Base-by-base conservation (phyloP, 2,113 vertebrate species). In the Zootoca vivipara region DNA sequence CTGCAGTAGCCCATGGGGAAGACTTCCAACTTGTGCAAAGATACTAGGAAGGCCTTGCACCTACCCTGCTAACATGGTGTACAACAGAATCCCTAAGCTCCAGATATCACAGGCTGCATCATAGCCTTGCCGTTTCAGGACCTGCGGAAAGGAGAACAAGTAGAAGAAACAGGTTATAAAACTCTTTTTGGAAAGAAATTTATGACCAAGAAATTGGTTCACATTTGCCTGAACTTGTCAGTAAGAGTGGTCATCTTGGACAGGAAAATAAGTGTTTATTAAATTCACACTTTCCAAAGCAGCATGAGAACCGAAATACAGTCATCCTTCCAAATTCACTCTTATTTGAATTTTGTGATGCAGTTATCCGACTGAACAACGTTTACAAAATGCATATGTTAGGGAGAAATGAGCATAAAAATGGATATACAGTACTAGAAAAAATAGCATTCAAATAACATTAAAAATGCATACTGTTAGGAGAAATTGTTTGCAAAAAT, bases 81-180 rank as follows among this genome's bases (percentile, higher is more conserved):
- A 99, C 2, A 99, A 93, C 28, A 99, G 96, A 94, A 99, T 98
- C 9, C 99, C 99, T 92, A 99, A 82, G 82, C 99, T 99, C 99
- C 99, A 99, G 94, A 99, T 97, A 92, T 99, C 99, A 87, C 98
- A 99, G 0, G 99, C 98, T 24, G 99, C 99, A 15, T 99, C 99
- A 0, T 99, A 99, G 82, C 98, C 99, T 90, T 99, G 99, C 42
- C 98, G 98, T 94, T 98, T 99, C 58, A 99, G 96, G 90, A 99
- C 98, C 99, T 99, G 78, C 0, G 67, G 0, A 33, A 81, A 83
- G 8, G 16, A 58, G 26, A 64, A 30, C 70, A n/a, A 10, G 0
- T 2, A 12, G 4, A 86, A 28, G 26, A 13, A 26, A 4, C 3
- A 52, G 5, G 40, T 42, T 46, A 3, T 78, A 13, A 33, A 38